Evolutionary conservation across 1,140 invertebrate species (phyloP).

Genomic region (Tetramorium parvispinum): DNA sequence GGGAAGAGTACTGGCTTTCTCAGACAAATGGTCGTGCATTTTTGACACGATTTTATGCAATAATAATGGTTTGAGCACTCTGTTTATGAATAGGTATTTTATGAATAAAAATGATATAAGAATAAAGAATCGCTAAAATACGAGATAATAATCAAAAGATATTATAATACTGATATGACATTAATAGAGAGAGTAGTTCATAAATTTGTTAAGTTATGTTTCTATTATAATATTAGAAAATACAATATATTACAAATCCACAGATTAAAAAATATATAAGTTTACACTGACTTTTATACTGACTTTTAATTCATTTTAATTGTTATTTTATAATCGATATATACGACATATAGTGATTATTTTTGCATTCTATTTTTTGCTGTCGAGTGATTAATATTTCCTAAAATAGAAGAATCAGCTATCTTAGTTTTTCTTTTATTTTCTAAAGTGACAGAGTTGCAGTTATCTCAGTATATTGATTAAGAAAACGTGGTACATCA

Average conservation of each 20-base stretch:
- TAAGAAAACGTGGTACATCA: conserved; percentile 36
- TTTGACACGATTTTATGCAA: conserved; percentile 6
- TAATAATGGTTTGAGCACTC: not conserved
- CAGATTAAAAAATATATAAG: not conserved
- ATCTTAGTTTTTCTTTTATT: not conserved
- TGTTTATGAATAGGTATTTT: conserved; percentile 17
- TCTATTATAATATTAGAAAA: not conserved
- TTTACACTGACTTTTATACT: not conserved
- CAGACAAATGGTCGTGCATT: conserved; percentile 6
- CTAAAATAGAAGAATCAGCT: not conserved
- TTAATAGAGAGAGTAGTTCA: not conserved
- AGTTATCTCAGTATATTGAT: conserved; percentile 15
- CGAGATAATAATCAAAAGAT: not conserved
- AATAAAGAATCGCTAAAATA: not conserved
- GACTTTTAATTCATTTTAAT: not conserved
- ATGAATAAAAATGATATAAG: not conserved
- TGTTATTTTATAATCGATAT: not conserved
- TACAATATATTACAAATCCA: not conserved
- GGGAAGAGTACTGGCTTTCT: conserved; percentile 22
- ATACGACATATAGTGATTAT: not conserved
- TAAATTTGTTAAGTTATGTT: not conserved
- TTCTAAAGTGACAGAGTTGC: not conserved
- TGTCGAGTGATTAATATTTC: not conserved
- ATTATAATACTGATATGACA: not conserved
- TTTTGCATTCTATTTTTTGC: not conserved